A percentile compares a stretch with the other conserved stretches of the same genome.
Conservation (phyloP, 2,888 invertebrate species). For the Lampropteryx suffumata region DNA sequence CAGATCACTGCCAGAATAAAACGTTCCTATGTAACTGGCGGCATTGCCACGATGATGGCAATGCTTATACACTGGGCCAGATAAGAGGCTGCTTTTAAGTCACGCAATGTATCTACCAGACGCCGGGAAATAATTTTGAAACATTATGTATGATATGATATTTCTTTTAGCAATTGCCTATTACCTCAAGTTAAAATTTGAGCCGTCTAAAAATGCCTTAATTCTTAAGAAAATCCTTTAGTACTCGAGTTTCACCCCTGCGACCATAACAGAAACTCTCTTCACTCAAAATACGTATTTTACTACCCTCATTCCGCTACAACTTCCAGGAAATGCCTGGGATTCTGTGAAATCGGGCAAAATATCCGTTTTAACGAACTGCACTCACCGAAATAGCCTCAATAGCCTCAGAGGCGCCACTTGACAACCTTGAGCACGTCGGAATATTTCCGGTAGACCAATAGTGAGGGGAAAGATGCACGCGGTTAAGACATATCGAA, state of each 20-base stretch:
- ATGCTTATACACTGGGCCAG: no score
- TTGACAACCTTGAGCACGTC: slow-evolving; percentile 26
- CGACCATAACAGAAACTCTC: background rate
- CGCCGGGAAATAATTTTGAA: no score
- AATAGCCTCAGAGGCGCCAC: slow-evolving; percentile 24
- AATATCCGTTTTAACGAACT: slow-evolving; percentile 24
- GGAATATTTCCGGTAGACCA: slow-evolving; percentile 21
- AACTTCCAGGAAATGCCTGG: slow-evolving; percentile 4
- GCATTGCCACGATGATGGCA: no score
- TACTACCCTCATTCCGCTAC: background rate
- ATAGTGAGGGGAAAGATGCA: background rate
- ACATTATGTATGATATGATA: no score
- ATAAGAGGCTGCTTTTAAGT: no score
- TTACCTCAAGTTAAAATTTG: no score
- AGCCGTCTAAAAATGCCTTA: no score
- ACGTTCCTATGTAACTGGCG: no score
- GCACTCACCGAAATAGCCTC: slow-evolving; percentile 26
- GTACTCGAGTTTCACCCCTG: background rate
- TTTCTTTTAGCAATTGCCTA: no score
- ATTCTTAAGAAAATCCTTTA: no score
- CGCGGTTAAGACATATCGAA: background rate
- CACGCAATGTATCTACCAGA: no score
- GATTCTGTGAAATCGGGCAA: slow-evolving; percentile 12
- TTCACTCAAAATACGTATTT: slow-evolving; percentile 1
- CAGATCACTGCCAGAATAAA: no score